Conservation (phyloP, 2,888 invertebrate species). For the Prosapia bicincta region DNA sequence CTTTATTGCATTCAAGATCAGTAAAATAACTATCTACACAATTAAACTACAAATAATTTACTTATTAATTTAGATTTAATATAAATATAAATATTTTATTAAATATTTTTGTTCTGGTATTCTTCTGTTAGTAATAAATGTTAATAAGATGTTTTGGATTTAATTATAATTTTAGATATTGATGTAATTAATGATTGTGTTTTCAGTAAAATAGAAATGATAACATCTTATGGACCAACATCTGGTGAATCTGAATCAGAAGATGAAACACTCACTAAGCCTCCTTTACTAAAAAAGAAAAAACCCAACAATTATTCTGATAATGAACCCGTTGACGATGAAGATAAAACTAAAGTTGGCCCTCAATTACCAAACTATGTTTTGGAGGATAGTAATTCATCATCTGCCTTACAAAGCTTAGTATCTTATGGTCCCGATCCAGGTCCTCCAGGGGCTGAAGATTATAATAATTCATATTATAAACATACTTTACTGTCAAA, state of each 20-base stretch:
- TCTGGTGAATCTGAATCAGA: conserved; percentile 49
- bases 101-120: too few species aligned
- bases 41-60: too few species aligned
- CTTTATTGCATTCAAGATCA: too few species aligned
- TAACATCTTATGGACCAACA: conserved; percentile 51
- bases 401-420: background rate
- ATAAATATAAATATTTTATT: too few species aligned
- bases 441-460: background rate
- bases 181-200: too few species aligned
- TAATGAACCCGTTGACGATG: background rate
- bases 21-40: too few species aligned
- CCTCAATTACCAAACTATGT: conserved; percentile 19
- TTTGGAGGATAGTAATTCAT: conserved; percentile 2
- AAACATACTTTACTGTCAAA: background rate
- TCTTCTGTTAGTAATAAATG: too few species aligned
- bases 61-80: too few species aligned
- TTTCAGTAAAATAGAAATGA: conserved; percentile 55
- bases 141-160: too few species aligned
- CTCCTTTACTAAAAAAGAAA: conserved; percentile 29
- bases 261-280: conserved; percentile 22
- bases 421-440: background rate
- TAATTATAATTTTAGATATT: too few species aligned
- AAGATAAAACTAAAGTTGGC: conserved; percentile 20
- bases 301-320: conserved; percentile 5
- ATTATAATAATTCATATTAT: background rate